These are phyloP conservation scores for Dasypus novemcinctus DNA, from an alignment of 2,113 vertebrate genomes.

Conservation along the genomic window DNA sequence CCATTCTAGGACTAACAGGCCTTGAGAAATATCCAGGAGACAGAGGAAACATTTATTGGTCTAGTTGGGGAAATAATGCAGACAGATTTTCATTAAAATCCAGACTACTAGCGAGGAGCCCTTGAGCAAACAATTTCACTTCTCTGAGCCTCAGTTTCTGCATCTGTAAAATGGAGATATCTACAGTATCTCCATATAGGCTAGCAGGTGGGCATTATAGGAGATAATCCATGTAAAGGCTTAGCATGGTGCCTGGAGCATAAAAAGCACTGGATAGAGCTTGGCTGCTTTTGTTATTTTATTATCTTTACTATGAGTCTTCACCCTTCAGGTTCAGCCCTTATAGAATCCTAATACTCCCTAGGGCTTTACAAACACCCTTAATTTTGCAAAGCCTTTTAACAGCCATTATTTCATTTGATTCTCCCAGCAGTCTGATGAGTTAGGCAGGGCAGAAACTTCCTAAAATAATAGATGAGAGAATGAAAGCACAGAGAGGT, in stretches of 20 bases:
- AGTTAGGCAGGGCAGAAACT: not conserved
- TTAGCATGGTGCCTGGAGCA: not conserved
- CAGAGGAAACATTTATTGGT: not conserved
- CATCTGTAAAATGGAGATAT: not conserved
- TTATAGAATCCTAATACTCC: not conserved
- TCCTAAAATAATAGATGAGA: not conserved
- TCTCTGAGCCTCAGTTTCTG: not conserved
- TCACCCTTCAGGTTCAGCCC: not conserved
- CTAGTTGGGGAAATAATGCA: not conserved
- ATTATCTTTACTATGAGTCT: not conserved
- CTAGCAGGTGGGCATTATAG: not conserved
- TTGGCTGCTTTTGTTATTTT: not conserved
- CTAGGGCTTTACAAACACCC: slow-evolving; percentile 21
- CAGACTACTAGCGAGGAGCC: not conserved
- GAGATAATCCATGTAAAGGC: not conserved
- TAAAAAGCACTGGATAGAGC: not conserved
- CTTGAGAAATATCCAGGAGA: not conserved
- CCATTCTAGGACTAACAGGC: not conserved
- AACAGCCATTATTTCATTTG: slow-evolving; percentile 35
- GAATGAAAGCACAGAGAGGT: slow-evolving; percentile 13
- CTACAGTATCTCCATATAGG: not conserved
- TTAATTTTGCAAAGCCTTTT: slow-evolving; percentile 50
- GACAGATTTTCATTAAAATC: slow-evolving; percentile 29
- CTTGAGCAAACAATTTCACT: not conserved
- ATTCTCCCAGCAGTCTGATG: not conserved